phyloP scores from a whole-genome alignment of 2,888 invertebrate genomes.

The Leptinotarsa haldemani region DNA sequence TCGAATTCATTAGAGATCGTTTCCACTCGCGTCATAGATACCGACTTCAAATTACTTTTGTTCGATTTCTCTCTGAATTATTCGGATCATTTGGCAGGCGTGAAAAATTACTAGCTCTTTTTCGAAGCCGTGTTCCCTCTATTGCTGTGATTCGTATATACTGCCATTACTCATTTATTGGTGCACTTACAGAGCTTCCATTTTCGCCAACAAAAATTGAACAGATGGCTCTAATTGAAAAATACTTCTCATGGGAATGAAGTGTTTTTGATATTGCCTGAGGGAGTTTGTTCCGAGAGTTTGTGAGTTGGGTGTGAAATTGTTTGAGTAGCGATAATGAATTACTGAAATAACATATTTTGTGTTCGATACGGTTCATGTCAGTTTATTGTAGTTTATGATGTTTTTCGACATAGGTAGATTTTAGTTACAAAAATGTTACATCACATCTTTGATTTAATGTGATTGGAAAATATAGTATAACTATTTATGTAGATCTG shows the following conservation, averaged over 20 bases:
- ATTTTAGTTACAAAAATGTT: too few species aligned
- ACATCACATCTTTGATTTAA: too few species aligned
- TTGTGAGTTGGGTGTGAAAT: constrained; percentile 17
- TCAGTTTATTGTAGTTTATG: background rate
- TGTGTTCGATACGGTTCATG: background rate
- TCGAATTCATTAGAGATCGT: constrained; percentile 40
- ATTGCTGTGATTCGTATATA: constrained; percentile 53
- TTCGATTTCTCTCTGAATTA: constrained; percentile 51
- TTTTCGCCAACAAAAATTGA: constrained; percentile 20
- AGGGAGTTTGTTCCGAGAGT: constrained; percentile 8
- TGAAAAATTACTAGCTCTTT: constrained; percentile 56
- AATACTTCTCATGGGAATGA: constrained; percentile 23
- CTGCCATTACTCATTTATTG: constrained; percentile 51
- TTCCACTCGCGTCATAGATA: constrained; percentile 23
- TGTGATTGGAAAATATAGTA: too few species aligned
- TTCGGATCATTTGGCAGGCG: constrained; percentile 56
- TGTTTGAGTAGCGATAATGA: constrained; percentile 12
- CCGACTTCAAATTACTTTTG: constrained; percentile 29
- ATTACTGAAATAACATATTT: constrained; percentile 6
- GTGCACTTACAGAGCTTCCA: constrained; percentile 12
- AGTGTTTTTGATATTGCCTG: constrained; percentile 19
- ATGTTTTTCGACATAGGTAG: background rate
- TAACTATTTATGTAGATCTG: too few species aligned
- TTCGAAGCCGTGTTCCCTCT: constrained; percentile 43
- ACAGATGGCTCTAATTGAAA: constrained; percentile 29